Percentiles rank a stretch among this genome's conserved stretches.
phyloP scores from a whole-genome alignment of 2,888 invertebrate genomes.

The Schizaphis graminum region DNA sequence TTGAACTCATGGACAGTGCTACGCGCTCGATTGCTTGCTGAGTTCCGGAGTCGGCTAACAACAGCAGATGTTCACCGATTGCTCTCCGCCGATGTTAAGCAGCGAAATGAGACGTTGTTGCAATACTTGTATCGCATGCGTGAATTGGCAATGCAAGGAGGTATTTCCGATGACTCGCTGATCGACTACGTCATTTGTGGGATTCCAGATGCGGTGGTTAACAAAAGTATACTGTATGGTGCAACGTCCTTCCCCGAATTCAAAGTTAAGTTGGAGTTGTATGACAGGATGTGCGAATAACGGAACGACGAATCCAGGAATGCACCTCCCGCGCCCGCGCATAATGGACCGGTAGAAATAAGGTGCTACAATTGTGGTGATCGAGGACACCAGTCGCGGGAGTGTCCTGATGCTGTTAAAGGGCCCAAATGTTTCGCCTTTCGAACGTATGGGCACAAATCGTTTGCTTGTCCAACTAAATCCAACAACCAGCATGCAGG shows the following conservation, averaged over 20 bases:
- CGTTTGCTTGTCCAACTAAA: not conserved
- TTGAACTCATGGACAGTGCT: too few species aligned
- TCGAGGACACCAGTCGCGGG: constrained; percentile 60
- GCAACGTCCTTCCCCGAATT: constrained; percentile 49
- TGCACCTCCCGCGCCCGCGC: too few species aligned
- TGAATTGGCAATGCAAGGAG: constrained; percentile 70
- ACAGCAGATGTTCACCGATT: not conserved
- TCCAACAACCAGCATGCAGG: too few species aligned
- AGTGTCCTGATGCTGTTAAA: constrained; percentile 68
- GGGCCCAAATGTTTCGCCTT: constrained; percentile 69
- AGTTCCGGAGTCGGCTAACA: not conserved
- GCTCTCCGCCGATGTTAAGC: not conserved
- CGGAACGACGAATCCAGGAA: too few species aligned
- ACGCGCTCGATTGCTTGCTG: not conserved
- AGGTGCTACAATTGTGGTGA: too few species aligned
- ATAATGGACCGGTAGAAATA: too few species aligned
- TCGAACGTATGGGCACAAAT: constrained; percentile 69
- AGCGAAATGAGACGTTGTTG: constrained; percentile 66
- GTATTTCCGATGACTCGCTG: constrained; percentile 69
- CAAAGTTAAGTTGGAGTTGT: not conserved
- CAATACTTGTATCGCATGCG: constrained; percentile 70
- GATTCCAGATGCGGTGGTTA: constrained; percentile 68
- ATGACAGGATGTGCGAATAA: too few species aligned
- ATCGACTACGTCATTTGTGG: constrained; percentile 71
- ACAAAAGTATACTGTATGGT: not conserved